Conservation (phyloP, 2,888 invertebrate species). For the Taphrorychus bicolor region DNA sequence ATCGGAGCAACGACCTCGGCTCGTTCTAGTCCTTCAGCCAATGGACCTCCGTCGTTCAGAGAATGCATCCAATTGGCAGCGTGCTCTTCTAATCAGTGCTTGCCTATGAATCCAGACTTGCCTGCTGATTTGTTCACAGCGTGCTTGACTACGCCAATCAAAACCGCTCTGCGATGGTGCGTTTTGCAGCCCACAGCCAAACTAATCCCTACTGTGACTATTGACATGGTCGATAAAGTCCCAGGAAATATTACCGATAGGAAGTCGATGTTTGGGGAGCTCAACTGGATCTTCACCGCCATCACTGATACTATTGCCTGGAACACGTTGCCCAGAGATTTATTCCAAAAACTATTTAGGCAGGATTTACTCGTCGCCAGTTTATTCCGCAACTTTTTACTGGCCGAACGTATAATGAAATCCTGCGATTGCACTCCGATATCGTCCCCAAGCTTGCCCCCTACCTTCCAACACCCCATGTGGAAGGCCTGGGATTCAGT, state of each 20-base stretch:
- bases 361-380: slow-evolving; percentile 98
- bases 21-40: slow-evolving; percentile 21
- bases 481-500: slow-evolving; percentile 99
- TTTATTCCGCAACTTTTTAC: slow-evolving; percentile 93
- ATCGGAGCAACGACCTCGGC: slow-evolving; percentile 24
- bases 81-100: slow-evolving; percentile 89
- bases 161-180: slow-evolving; percentile 94
- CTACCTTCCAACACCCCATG: slow-evolving; percentile 89
- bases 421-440: slow-evolving; percentile 98
- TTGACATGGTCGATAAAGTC: slow-evolving; percentile 92
- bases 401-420: slow-evolving; percentile 95
- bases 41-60: slow-evolving; percentile 69
- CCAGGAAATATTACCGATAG: slow-evolving; percentile 95
- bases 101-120: slow-evolving; percentile 97
- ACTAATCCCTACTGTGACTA: slow-evolving; percentile 80
- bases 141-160: slow-evolving; percentile 98
- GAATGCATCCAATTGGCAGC: slow-evolving; percentile 97
- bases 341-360: slow-evolving; percentile 96
- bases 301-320: slow-evolving; percentile 99
- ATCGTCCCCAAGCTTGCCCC: slow-evolving; percentile 88
- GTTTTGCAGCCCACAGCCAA: slow-evolving; percentile 84
- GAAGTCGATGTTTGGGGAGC: slow-evolving; percentile 96
- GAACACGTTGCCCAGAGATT: slow-evolving; percentile 93
- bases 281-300: slow-evolving; percentile 99
- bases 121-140: slow-evolving; percentile 98